Percentiles rank a stretch among this genome's conserved stretches.
Evolutionary conservation across 2,888 invertebrate genomes (phyloP).

Genomic region (Spisula solida): DNA sequence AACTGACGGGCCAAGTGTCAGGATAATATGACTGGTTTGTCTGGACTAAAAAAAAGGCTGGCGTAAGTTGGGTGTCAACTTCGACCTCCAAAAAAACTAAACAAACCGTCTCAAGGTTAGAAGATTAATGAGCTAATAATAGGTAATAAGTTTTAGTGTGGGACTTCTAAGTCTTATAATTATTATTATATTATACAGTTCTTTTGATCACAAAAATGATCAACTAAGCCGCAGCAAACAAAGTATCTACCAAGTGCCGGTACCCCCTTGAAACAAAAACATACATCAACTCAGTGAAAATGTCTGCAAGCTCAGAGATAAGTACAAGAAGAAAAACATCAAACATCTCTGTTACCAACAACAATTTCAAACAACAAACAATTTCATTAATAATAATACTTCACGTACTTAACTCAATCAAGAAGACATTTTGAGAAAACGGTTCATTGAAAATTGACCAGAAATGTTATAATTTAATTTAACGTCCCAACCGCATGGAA

Average conservation of each 20-base stretch:
- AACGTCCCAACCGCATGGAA: conserved; percentile 2
- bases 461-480: conserved; percentile 5
- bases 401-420: conserved; percentile 1
- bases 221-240: neutral
- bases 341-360: conserved; percentile 1
- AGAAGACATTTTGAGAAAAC: neutral
- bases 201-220: neutral
- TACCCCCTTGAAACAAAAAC: neutral
- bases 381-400: conserved; percentile 12
- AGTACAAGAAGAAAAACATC: neutral
- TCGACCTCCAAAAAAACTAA: no score
- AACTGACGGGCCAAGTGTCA: no score
- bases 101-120: no score
- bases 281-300: neutral
- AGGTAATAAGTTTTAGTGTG: no score
- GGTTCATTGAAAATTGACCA: conserved; percentile 3
- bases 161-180: no score
- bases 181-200: no score
- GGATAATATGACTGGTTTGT: no score
- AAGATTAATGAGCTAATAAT: no score
- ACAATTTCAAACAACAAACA: conserved; percentile 6
- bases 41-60: no score
- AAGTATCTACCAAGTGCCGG: neutral
- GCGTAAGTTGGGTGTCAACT: no score
- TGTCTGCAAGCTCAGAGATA: neutral